Evolutionary conservation across 2,888 invertebrate species (phyloP).

Genomic region (Ametastegia equiseti): DNA sequence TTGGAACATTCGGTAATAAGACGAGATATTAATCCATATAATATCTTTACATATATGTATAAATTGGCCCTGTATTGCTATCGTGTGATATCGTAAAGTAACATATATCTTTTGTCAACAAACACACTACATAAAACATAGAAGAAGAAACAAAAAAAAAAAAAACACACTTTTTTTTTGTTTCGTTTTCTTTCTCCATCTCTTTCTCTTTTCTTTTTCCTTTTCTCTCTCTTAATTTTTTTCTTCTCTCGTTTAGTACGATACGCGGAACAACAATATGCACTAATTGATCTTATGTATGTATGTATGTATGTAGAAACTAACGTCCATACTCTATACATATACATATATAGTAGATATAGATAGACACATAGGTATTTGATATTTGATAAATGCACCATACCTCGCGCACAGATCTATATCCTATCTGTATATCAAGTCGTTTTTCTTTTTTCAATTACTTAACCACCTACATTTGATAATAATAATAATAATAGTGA

Average conservation of each 20-base stretch:
- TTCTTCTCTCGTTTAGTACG: not conserved
- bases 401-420: conserved; percentile 48
- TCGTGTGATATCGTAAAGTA: no score
- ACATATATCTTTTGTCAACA: no score
- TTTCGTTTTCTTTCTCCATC: not conserved
- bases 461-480: conserved; percentile 40
- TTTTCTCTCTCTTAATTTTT: not conserved
- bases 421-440: conserved; percentile 4
- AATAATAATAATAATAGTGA: no score
- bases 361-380: not conserved
- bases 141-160: conserved; percentile 47
- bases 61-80: no score
- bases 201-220: not conserved
- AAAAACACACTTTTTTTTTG: conserved; percentile 56
- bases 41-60: no score
- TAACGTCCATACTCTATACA: no score
- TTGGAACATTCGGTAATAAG: no score
- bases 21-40: no score
- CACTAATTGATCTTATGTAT: not conserved
- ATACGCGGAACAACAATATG: conserved; percentile 28
- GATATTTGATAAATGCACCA: conserved; percentile 47
- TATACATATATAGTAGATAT: not conserved
- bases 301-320: not conserved
- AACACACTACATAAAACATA: not conserved
- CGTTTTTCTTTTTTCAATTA: conserved; percentile 36